Evolutionary conservation across 2,113 vertebrate species (phyloP), one percentile per base, ranked within the genome.

Genomic region (Semnornis frantzii): DNA sequence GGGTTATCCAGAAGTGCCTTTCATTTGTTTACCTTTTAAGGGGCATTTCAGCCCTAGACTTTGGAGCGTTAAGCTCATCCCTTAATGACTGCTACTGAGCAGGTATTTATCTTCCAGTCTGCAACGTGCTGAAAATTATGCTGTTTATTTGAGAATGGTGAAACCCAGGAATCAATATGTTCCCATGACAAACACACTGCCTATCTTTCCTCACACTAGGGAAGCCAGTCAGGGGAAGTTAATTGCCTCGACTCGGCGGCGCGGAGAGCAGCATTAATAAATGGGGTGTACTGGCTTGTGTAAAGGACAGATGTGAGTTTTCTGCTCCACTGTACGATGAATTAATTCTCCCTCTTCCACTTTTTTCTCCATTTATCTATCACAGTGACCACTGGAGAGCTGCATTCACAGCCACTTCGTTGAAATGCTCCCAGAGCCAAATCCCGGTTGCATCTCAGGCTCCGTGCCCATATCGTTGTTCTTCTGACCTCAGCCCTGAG

Each of bases 221-320:
- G 90, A 97, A 98, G 90, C 80, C 77, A 96, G 96, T 97, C 96
- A 96, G 65, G 78, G 82, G 89, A 95, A 97, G 93, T 97, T 98
- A 98, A 98, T 97, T 98, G 96, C 94, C 93, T 97, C 92, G 95
- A 96, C 92, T 81, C 87, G 52, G 87, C 95, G 97, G 95, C 89
- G 94, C 73, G 10, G 69, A 97, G 96, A 97, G 96, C 91, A 97
- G 92, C 95, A 96, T 97, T 98, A 97, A 98, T 98, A 98, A 98
- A 98, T 97, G 97, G 96, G 92, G 97, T 97, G 97, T 97, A 97
- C 94, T 97, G 97, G 92, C 83, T 97, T 98, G 98, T 96, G 95
- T 96, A 96, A 97, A 95, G 94, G 98, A 98, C 97, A 98, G 98
- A 98, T 98, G 98, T 97, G 98, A 96, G 96, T 96, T 98, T 98